These are phyloP conservation scores for Trisateles emortualis DNA, from an alignment of 2,888 invertebrate genomes.

Conservation along the genomic window DNA sequence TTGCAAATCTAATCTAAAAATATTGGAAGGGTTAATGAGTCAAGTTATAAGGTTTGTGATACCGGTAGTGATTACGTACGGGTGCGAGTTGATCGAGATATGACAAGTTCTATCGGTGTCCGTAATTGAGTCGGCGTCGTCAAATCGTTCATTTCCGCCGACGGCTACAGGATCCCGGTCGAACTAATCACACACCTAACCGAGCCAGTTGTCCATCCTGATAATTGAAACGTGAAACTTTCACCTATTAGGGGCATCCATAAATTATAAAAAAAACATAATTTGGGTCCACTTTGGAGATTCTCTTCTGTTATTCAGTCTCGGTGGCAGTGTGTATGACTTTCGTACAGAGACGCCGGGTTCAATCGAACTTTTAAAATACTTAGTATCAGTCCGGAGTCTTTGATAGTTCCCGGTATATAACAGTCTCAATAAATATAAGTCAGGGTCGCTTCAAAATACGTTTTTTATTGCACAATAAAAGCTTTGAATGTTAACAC, in stretches of 20 bases:
- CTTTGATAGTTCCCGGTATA: no score
- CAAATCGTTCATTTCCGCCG: slow-evolving; percentile 53
- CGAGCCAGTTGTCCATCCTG: slow-evolving; percentile 25
- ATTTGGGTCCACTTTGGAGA: no score
- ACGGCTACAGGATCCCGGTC: slow-evolving; percentile 35
- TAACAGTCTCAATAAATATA: no score
- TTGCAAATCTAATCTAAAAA: not conserved
- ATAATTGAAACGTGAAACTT: slow-evolving; percentile 52
- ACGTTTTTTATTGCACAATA: no score
- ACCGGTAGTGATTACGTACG: slow-evolving; percentile 31
- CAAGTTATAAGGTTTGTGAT: not conserved
- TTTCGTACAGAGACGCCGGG: no score
- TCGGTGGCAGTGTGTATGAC: no score
- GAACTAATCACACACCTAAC: slow-evolving; percentile 49
- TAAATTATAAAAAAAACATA: no score
- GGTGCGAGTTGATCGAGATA: slow-evolving; percentile 41
- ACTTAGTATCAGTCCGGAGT: no score
- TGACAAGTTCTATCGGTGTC: slow-evolving; percentile 46
- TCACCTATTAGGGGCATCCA: slow-evolving; percentile 29
- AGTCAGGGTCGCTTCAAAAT: no score
- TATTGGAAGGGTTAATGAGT: not conserved
- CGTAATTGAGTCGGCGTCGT: slow-evolving; percentile 55
- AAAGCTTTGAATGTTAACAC: no score
- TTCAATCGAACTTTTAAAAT: no score
- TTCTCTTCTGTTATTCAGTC: no score